Percentiles rank a stretch among this genome's conserved stretches.
phyloP scores from a whole-genome alignment of 1,140 invertebrate genomes.

The Drosophila malerkotliana region DNA sequence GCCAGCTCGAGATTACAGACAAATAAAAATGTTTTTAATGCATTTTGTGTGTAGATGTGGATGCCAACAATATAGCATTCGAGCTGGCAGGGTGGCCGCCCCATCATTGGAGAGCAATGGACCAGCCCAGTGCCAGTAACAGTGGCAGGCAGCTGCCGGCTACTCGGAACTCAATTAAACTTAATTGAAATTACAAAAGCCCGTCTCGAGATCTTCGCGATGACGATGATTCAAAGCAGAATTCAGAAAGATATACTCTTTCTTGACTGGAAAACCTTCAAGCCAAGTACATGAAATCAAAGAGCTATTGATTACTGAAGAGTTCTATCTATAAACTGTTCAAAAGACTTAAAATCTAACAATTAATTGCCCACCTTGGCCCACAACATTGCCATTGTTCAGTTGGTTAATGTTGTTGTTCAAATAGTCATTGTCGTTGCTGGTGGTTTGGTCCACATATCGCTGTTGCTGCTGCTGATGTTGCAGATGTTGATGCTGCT shows the following conservation, averaged over 20 bases:
- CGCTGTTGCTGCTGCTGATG: constrained; percentile 33
- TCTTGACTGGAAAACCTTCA: background rate
- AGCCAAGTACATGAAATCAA: background rate
- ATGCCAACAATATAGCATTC: constrained; percentile 17
- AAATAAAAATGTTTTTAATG: constrained; percentile 60
- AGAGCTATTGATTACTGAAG: background rate
- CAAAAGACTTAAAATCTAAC: constrained; percentile 18
- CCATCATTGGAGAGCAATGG: constrained; percentile 33
- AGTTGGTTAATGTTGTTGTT: constrained; percentile 54
- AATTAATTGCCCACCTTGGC: constrained; percentile 62
- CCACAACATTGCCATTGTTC: constrained; percentile 47
- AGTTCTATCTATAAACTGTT: constrained; percentile 5
- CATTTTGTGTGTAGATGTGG: constrained; percentile 45
- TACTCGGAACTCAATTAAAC: constrained; percentile 49
- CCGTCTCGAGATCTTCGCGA: constrained; percentile 34
- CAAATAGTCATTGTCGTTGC: constrained; percentile 65
- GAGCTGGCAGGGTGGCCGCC: constrained; percentile 11
- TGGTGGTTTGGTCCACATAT: constrained; percentile 50
- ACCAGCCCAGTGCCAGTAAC: constrained; percentile 18
- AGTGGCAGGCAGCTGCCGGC: constrained; percentile 8
- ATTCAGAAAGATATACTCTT: constrained; percentile 3
- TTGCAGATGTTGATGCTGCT: constrained; percentile 20
- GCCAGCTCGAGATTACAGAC: constrained; percentile 50
- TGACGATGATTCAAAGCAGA: constrained; percentile 16
- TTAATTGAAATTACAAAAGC: constrained; percentile 59